phyloP scores from a whole-genome alignment of 2,797 vertebrate genomes.

The Alosa sapidissima region DNA sequence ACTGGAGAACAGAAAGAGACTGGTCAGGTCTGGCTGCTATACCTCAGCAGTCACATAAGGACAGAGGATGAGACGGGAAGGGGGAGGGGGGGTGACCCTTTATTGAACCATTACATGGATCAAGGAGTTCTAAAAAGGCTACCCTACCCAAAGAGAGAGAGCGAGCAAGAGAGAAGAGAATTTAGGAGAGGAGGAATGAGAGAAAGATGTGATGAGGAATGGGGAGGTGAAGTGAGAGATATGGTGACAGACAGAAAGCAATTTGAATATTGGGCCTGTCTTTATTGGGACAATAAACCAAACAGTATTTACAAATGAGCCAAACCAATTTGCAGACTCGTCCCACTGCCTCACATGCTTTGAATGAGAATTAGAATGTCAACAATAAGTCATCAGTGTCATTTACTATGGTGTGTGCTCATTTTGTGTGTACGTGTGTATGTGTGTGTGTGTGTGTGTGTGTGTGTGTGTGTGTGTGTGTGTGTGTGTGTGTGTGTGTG shows the following conservation, averaged over 20 bases:
- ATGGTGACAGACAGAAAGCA: neutral
- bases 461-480: too few relatives aligned
- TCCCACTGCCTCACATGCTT: neutral
- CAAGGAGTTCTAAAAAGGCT: too few relatives aligned
- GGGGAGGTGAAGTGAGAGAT: neutral
- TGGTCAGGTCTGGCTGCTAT: neutral
- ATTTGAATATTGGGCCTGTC: conserved; percentile 19
- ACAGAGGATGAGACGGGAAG: neutral
- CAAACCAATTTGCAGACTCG: conserved; percentile 6
- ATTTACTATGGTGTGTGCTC: neutral
- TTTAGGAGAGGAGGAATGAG: conserved; percentile 28
- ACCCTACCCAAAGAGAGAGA: neutral
- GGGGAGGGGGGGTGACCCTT: neutral
- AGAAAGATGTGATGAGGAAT: neutral
- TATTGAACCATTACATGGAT: too few relatives aligned
- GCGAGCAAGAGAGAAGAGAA: conserved; percentile 25
- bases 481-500: too few relatives aligned
- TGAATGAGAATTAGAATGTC: conserved; percentile 21
- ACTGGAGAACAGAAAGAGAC: neutral
- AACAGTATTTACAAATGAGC: conserved; percentile 24
- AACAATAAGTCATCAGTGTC: conserved; percentile 20
- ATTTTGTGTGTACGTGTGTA: neutral
- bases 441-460: neutral
- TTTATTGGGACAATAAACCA: conserved; percentile 24
- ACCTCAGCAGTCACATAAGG: neutral